Conservation (phyloP, 2,113 vertebrate genomes). For the Brachyhypopomus gauderio region DNA sequence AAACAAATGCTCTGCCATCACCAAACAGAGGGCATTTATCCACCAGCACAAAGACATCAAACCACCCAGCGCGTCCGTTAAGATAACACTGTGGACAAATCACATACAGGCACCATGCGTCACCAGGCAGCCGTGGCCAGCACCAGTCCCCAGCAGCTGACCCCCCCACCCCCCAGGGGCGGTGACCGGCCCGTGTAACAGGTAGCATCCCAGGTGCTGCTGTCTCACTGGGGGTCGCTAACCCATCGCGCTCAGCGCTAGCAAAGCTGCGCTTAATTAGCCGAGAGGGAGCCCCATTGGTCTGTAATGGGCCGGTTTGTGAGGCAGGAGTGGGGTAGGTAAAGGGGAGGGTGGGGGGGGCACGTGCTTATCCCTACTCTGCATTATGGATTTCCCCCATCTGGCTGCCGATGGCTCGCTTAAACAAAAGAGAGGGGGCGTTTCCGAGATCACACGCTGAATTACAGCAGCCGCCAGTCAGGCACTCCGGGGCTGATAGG, state of each 20-base stretch:
- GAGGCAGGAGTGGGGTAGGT: slow-evolving; percentile 74
- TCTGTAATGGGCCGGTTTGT: slow-evolving; percentile 80
- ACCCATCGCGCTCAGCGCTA: slow-evolving; percentile 81
- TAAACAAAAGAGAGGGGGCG: slow-evolving; percentile 86
- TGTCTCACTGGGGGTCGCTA: slow-evolving; percentile 71
- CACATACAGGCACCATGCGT: slow-evolving; percentile 67
- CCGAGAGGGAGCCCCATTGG: slow-evolving; percentile 77
- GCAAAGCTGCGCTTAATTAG: slow-evolving; percentile 97
- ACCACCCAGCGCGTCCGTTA: slow-evolving; percentile 67
- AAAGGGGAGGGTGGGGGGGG: slow-evolving; percentile 66
- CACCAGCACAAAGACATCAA: slow-evolving; percentile 52
- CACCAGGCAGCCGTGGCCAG: slow-evolving; percentile 56
- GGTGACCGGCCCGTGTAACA: slow-evolving; percentile 75
- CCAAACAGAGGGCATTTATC: slow-evolving; percentile 39
- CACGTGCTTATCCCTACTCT: slow-evolving; percentile 79
- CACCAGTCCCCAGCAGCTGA: slow-evolving; percentile 63
- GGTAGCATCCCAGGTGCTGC: slow-evolving; percentile 89
- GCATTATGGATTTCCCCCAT: slow-evolving; percentile 99
- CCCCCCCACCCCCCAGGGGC: slow-evolving; percentile 64
- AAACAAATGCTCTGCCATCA: slow-evolving; percentile 28
- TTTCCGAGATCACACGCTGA: slow-evolving; percentile 86
- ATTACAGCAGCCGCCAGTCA: slow-evolving; percentile 78
- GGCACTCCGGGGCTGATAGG: slow-evolving; percentile 83
- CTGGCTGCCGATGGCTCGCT: slow-evolving; percentile 88
- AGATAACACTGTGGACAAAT: slow-evolving; percentile 68